These are phyloP conservation scores for Agonopterix subpropinquella DNA, from an alignment of 2,888 invertebrate genomes.

Conservation along the genomic window DNA sequence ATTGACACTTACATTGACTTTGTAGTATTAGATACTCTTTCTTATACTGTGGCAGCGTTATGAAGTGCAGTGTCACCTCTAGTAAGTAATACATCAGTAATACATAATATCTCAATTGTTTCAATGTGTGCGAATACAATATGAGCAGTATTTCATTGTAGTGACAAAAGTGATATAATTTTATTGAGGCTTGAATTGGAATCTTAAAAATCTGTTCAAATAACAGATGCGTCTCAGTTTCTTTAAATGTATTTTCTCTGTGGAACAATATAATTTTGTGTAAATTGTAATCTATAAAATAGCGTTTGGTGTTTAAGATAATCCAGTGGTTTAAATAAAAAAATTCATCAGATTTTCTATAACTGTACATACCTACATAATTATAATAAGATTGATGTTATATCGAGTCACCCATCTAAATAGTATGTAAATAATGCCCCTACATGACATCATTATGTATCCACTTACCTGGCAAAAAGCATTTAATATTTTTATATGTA, in stretches of 20 bases:
- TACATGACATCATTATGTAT: conserved; percentile 54
- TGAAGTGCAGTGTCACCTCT: no score
- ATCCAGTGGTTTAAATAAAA: conserved; percentile 23
- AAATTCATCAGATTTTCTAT: conserved; percentile 35
- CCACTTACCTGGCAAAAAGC: conserved; percentile 48
- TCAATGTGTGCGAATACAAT: conserved; percentile 31
- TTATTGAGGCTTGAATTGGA: conserved; percentile 52
- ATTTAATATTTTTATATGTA: conserved; percentile 72
- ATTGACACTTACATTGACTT: no score
- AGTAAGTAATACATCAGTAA: no score
- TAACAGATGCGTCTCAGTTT: not conserved
- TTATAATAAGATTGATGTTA: conserved; percentile 37
- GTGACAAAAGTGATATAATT: conserved; percentile 49
- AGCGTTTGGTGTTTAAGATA: conserved; percentile 45
- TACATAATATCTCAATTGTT: no score
- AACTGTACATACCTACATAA: conserved; percentile 42
- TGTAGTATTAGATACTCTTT: no score
- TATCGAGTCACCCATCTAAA: conserved; percentile 31
- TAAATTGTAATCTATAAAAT: conserved; percentile 29
- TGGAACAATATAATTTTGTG: conserved; percentile 9
- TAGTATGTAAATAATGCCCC: conserved; percentile 55
- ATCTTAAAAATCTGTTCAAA: not conserved
- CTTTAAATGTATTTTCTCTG: conserved; percentile 12
- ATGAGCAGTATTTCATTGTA: conserved; percentile 49
- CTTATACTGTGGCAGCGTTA: no score